These are phyloP conservation scores for Fissipunctia ypsillon DNA, from an alignment of 2,888 invertebrate species.

Conservation along the genomic window DNA sequence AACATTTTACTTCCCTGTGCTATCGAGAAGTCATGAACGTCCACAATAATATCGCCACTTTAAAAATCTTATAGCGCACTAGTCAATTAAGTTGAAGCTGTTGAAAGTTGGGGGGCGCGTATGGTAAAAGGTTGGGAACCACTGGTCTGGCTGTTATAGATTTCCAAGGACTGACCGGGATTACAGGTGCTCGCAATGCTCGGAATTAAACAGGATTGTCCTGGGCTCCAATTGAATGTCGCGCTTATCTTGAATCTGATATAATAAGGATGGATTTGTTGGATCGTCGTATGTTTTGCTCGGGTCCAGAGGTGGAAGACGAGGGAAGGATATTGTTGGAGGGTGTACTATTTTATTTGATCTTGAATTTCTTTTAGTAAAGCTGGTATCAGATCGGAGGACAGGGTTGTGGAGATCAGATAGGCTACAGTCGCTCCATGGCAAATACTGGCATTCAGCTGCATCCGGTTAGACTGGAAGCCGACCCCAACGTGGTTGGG, in stretches of 20 bases:
- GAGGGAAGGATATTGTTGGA: conserved; percentile 9
- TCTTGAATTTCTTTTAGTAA: neutral
- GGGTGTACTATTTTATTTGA: neutral
- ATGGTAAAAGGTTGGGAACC: neutral
- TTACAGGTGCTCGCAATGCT: conserved; percentile 70
- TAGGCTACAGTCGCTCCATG: too few species aligned
- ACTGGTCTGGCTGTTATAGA: conserved; percentile 31
- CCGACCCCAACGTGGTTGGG: too few species aligned
- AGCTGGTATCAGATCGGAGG: too few species aligned
- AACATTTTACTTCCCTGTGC: too few species aligned
- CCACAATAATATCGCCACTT: too few species aligned
- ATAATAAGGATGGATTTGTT: conserved; percentile 42
- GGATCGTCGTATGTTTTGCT: conserved; percentile 38
- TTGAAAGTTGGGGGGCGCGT: neutral
- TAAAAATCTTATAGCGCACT: too few species aligned
- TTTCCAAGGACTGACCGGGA: conserved; percentile 31
- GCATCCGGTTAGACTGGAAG: too few species aligned
- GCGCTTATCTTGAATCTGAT: conserved; percentile 54
- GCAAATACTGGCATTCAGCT: too few species aligned
- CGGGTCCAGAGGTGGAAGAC: conserved; percentile 1
- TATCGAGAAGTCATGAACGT: too few species aligned
- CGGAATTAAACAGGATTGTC: conserved; percentile 78
- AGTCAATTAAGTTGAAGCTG: too few species aligned
- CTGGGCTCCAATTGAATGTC: conserved; percentile 70
- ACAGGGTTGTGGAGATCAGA: too few species aligned